Evolutionary conservation across 2,888 invertebrate genomes (phyloP), one percentile per base, ranked within the genome.

Genomic region (Neoitamus cyanurus): DNA sequence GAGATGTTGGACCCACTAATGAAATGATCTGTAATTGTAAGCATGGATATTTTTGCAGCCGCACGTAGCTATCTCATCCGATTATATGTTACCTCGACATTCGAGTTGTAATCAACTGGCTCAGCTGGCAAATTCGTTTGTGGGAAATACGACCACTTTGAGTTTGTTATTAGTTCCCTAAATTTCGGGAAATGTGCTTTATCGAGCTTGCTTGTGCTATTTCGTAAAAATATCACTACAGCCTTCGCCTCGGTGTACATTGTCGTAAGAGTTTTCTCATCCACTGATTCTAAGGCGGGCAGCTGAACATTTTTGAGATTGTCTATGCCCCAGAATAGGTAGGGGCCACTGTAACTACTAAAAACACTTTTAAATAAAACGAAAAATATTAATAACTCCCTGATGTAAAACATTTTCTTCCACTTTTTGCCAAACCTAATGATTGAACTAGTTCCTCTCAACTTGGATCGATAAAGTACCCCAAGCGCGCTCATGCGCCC

Each of bases 161-260:
- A 92, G 72, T 91, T 91, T 86, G 93, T 92, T 83, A 94, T 89
- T 90, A 94, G 91, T 89, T 93, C 92, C 88, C 93, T 89, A 87
- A 94, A 91, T 87, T 92, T 90, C 3, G 94, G 94, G 87, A 93
- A 93, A 85, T 92, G 92, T 5, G 92, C 92, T 84, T 92, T 92
- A 84, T 93, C 93, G 86, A 93, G 89, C 4, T 93, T 93, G 87
- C 91, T 92, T 0, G 93, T 92, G 85, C 92, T 92, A 89, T 93
- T 93, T 87, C 93, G 92, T 84, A 93, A 92, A 87, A 94, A 94
- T 86, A 94, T 92, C 85, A 94, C 92, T 36, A 94, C 93, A 3
- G 93, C 93, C 69, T 93, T 92, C 87, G 92, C 93, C 85, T 93
- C 92, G 42, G 92, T 92, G 87, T 93, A 94, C n/a, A 94, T 92